Conservation (phyloP, 2,113 vertebrate species). For the Phaethornis superciliosus region DNA sequence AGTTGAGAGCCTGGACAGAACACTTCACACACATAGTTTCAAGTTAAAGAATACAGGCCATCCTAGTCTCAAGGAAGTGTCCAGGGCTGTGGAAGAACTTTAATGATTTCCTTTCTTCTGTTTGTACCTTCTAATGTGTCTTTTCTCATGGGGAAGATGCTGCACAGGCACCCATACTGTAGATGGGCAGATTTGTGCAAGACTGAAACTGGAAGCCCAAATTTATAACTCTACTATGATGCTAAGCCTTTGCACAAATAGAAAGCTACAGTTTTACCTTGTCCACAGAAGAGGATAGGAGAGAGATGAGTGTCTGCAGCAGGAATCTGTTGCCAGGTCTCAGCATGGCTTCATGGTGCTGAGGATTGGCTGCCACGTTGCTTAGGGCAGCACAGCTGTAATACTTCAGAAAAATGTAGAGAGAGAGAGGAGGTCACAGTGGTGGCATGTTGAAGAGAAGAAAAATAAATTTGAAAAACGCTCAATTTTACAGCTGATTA, state of each 20-base stretch:
- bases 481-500: not conserved
- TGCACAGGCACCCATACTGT: not conserved
- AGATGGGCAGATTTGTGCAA: not conserved
- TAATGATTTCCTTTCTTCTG: not conserved
- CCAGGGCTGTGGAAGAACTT: not conserved
- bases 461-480: not conserved
- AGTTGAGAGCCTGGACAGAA: not conserved
- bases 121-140: not conserved
- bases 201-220: not conserved
- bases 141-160: not conserved
- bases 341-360: constrained; percentile 75
- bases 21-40: not conserved
- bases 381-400: constrained; percentile 83
- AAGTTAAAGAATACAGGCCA: not conserved
- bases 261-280: constrained; percentile 73
- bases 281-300: constrained; percentile 78
- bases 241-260: not conserved
- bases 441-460: not conserved
- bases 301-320: constrained; percentile 75
- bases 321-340: constrained; percentile 68
- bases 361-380: constrained; percentile 72
- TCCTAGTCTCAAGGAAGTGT: not conserved
- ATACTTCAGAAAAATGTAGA: constrained; percentile 66
- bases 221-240: not conserved
- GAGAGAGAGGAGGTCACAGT: not conserved